These are phyloP conservation scores for Homalodisca vitripennis DNA, from an alignment of 1,140 invertebrate species.

Conservation along the genomic window DNA sequence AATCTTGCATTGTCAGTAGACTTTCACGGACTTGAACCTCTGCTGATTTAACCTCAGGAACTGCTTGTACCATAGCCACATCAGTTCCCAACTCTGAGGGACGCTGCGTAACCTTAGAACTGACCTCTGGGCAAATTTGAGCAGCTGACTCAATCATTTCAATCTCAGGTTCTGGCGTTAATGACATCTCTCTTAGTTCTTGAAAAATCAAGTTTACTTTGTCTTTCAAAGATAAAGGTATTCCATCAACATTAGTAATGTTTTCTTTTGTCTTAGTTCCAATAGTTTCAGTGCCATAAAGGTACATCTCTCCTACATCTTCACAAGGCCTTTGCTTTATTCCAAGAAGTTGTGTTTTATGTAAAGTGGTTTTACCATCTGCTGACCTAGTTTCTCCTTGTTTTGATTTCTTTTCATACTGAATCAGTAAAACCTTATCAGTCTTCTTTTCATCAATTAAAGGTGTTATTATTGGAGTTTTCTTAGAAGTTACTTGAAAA, in stretches of 20 bases:
- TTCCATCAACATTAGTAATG: not conserved
- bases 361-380: not conserved
- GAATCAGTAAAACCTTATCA: constrained; percentile 4
- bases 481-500: not conserved
- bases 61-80: not conserved
- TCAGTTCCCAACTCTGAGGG: not conserved
- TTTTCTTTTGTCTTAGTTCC: not conserved
- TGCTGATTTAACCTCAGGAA: constrained; percentile 3
- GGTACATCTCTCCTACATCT: not conserved
- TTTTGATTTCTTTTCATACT: constrained; percentile 12
- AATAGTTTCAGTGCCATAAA: not conserved
- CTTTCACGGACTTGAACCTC: not conserved
- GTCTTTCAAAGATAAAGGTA: not conserved
- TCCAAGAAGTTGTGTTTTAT: not conserved
- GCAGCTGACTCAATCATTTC: not conserved
- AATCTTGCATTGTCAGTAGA: too few species aligned
- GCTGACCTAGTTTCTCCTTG: not conserved
- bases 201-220: constrained; percentile 2
- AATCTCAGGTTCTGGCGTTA: not conserved
- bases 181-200: constrained; percentile 5
- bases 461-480: not conserved
- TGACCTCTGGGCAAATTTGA: not conserved
- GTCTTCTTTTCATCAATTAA: not conserved
- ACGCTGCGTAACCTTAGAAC: not conserved
- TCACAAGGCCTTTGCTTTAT: not conserved